These are phyloP conservation scores for Augochlorella aurata DNA, from an alignment of 2,888 invertebrate genomes.

Conservation along the genomic window DNA sequence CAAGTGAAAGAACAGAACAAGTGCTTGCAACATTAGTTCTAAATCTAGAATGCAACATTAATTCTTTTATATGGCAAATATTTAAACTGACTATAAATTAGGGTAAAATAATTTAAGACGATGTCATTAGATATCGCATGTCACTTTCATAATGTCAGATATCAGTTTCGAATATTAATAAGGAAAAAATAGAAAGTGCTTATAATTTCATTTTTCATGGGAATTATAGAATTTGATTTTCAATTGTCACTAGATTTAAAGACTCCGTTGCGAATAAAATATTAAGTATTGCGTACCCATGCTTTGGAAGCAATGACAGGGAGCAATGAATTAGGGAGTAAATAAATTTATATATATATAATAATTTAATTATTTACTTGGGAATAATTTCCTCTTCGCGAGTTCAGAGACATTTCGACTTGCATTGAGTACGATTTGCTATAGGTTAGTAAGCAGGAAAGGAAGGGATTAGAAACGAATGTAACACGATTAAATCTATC, in stretches of 20 bases:
- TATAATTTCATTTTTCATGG: no score
- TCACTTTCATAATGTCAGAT: no score
- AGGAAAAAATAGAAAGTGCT: no score
- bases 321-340: no score
- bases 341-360: no score
- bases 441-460: not conserved
- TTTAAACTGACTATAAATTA: not conserved
- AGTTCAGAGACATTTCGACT: not conserved
- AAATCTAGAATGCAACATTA: not conserved
- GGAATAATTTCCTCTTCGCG: not conserved
- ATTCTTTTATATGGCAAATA: not conserved
- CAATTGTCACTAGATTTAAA: no score
- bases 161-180: no score
- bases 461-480: not conserved
- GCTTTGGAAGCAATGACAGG: no score
- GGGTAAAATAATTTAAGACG: not conserved
- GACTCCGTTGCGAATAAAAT: no score
- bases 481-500: slow-evolving; percentile 24
- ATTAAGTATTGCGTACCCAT: no score
- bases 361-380: not conserved
- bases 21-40: not conserved
- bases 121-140: no score
- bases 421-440: not conserved
- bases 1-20: not conserved
- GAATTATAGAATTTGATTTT: no score